phyloP scores from a whole-genome alignment of 2,113 vertebrate genomes.

The Anas platyrhynchos region DNA sequence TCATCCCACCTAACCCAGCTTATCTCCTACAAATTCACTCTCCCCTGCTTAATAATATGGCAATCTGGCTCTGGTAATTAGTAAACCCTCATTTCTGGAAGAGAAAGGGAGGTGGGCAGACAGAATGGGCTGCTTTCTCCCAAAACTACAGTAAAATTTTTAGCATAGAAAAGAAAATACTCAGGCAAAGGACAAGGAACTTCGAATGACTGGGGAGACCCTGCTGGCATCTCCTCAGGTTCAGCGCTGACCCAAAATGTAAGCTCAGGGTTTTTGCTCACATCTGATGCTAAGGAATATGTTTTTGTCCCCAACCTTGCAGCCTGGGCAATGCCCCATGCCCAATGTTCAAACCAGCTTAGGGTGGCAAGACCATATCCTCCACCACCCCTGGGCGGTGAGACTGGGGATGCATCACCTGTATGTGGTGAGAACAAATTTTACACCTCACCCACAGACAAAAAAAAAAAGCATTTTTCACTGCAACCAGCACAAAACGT shows the following conservation, averaged over 20 bases:
- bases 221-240: not conserved
- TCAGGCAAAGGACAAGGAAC: not conserved
- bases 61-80: not conserved
- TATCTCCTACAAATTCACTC: not conserved
- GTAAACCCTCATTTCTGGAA: not conserved
- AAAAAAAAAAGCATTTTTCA: not conserved
- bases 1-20: not conserved
- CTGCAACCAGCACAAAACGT: not conserved
- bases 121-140: not conserved
- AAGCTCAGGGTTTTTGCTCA: not conserved
- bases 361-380: not conserved
- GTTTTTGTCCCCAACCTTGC: not conserved
- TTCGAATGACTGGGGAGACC: not conserved
- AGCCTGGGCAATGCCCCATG: not conserved
- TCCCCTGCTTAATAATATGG: not conserved
- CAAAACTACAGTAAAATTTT: not conserved
- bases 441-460: too few relatives aligned
- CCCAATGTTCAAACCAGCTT: too few relatives aligned
- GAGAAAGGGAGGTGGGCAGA: not conserved
- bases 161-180: not conserved
- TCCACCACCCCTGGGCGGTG: rapidly evolving
- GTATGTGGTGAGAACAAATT: not conserved
- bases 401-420: not conserved
- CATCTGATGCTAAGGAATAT: not conserved
- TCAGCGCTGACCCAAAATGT: not conserved